Conservation (phyloP, 1,140 invertebrate genomes). For the Cydia splendana region DNA sequence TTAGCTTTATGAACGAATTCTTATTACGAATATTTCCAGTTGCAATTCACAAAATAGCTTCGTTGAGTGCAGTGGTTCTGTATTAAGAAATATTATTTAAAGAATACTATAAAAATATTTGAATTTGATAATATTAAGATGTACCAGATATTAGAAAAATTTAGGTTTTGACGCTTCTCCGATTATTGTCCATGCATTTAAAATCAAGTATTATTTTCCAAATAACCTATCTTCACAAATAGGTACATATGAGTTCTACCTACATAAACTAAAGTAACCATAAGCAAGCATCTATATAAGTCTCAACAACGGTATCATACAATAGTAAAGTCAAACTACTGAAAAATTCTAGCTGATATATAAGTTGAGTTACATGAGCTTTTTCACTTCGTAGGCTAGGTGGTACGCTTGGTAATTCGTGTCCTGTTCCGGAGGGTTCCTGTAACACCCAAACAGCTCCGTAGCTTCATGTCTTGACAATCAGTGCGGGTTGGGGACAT, state of each 20-base stretch:
- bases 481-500: conserved; percentile 1
- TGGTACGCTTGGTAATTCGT: conserved; percentile 96
- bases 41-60: background rate
- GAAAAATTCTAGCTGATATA: conserved; percentile 68
- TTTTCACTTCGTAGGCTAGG: conserved; percentile 99
- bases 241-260: background rate
- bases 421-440: conserved; percentile 89
- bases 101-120: background rate
- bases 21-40: background rate
- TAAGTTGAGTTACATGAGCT: conserved; percentile 94
- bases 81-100: background rate
- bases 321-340: conserved; percentile 47
- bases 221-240: background rate
- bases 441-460: conserved; percentile 62
- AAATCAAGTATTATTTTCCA: conserved; percentile 1
- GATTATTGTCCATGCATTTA: background rate
- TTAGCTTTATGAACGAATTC: background rate
- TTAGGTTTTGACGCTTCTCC: background rate
- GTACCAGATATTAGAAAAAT: background rate
- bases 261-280: conserved; percentile 28
- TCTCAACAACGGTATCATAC: conserved; percentile 21
- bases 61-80: background rate
- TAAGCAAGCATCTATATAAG: conserved; percentile 28
- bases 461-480: conserved; percentile 26
- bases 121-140: background rate